Percentiles rank a stretch among this genome's conserved stretches.
These are phyloP conservation scores for Platycercus adscitus DNA, from an alignment of 2,113 vertebrate genomes.

Conservation along the genomic window DNA sequence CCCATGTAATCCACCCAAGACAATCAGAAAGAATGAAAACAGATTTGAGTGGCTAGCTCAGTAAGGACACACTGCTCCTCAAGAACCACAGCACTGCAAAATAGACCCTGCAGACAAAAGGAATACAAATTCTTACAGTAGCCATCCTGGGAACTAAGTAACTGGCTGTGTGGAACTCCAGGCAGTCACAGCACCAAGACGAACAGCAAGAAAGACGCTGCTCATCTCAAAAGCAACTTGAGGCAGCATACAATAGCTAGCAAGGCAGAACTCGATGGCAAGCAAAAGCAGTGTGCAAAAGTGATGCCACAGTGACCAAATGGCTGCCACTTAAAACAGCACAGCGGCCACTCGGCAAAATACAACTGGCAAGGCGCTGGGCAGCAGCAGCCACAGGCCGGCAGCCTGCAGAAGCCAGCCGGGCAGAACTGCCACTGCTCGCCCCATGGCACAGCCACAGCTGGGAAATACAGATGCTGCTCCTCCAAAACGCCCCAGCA, in stretches of 20 bases:
- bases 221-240: neutral
- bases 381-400: neutral
- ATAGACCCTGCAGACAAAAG: neutral
- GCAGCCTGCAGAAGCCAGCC: neutral
- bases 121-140: neutral
- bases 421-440: neutral
- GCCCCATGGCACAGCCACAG: neutral
- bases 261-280: neutral
- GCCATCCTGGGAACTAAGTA: neutral
- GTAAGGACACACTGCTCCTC: neutral
- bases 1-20: neutral
- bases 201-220: neutral
- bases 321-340: constrained; percentile 50
- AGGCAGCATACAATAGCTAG: neutral
- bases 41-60: neutral
- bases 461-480: neutral
- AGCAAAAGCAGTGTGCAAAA: neutral
- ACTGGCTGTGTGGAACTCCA: neutral
- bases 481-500: fast-evolving
- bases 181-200: neutral
- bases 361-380: neutral
- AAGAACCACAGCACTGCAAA: neutral
- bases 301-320: constrained; percentile 53
- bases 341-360: constrained; percentile 20
- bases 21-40: neutral